Base-by-base conservation (phyloP, 2,797 vertebrate genomes). In the Acanthurus leucopareius region DNA sequence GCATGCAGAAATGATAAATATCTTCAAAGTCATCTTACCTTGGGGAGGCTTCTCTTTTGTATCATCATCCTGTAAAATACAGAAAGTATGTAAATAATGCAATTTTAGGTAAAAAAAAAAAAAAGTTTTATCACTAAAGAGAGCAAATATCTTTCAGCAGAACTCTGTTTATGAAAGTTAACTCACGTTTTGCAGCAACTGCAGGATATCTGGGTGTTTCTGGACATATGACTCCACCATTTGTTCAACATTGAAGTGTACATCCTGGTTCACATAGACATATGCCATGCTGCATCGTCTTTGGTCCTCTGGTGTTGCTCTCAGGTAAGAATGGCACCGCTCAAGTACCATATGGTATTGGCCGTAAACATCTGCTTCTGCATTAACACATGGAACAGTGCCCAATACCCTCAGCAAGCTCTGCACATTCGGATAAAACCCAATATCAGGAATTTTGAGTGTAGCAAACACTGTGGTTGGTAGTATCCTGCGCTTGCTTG, bases 391-490 rank as follows among this genome's bases (percentile, higher is more conserved):
- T 0, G 98, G 98, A 61, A 99, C 97, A 0, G 97, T 97, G 66
- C 97, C 97, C 25, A 99, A 78, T 38, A 99, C 97, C 79, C 97
- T 97, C 38, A 99, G 95, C 87, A 99, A 90, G 1, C 96, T 97
- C 25, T 99, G 97, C 52, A 99, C 97, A 3, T 99, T 99, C 7
- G 98, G 98, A 85, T 99, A 99, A 91, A 97, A 99, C 40, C 96
- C 99, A 3, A 99, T 99, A 82, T 99, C 98, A 0, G 97, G 97
- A 49, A 99, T 96, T 77, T 98, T 98, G 65, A 99, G 96, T 0
- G 97, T 97, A 47, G 97, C 97, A 54, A 97, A 98, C 78, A 99
- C 97, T 0, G 97, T 98, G 49, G 97, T 96, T 0, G 97, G 98
- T 16, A 99, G 95, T 71, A 98, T 98, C 48, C 97, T 95, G 40